Evolutionary conservation across 1,140 invertebrate genomes (phyloP).

Genomic region (Ridgeia piscesae): DNA sequence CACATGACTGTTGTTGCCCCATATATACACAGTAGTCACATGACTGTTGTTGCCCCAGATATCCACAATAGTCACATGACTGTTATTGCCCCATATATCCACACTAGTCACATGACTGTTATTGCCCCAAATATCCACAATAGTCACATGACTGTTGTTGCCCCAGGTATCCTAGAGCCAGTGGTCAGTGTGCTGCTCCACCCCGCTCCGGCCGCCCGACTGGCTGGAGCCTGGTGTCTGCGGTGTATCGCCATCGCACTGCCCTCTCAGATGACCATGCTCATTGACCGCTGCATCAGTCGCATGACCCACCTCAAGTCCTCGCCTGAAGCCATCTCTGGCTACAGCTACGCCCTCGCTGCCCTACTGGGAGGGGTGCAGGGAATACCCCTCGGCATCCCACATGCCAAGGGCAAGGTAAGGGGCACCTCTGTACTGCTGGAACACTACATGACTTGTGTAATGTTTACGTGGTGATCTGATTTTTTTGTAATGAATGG

Average conservation of each 20-base stretch:
- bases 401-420: conserved; percentile 91
- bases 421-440: background rate
- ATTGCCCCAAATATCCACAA: too few species aligned
- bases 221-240: conserved; percentile 93
- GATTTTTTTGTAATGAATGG: background rate
- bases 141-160: conserved; percentile 11
- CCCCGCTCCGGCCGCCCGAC: conserved; percentile 84
- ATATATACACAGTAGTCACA: too few species aligned
- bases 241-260: conserved; percentile 86
- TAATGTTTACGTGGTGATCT: background rate
- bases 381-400: conserved; percentile 89
- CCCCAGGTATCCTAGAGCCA: conserved; percentile 64
- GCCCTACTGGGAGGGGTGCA: conserved; percentile 89
- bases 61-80: too few species aligned
- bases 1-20: too few species aligned
- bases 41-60: too few species aligned
- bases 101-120: too few species aligned
- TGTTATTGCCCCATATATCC: too few species aligned
- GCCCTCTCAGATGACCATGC: conserved; percentile 88
- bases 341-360: conserved; percentile 90
- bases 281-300: conserved; percentile 74
- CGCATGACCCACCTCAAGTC: conserved; percentile 82
- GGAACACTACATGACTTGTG: background rate
- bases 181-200: conserved; percentile 83
- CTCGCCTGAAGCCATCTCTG: conserved; percentile 89